Percentiles rank a stretch among this genome's conserved stretches.
phyloP scores from a whole-genome alignment of 2,797 vertebrate genomes.

The Protosalanx chinensis region DNA sequence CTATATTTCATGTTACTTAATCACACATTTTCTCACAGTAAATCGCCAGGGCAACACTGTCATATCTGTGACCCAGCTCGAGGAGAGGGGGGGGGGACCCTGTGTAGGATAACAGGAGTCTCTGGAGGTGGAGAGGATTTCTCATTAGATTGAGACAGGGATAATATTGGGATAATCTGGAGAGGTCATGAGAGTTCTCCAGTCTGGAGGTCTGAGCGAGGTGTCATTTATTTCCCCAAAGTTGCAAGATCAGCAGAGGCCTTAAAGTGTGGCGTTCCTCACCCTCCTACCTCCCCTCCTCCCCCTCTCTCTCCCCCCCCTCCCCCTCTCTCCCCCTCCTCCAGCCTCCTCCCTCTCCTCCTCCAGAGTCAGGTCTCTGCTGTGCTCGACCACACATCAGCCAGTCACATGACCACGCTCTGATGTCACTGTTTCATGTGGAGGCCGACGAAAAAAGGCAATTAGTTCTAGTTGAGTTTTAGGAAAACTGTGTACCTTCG shows the following conservation, averaged over 20 bases:
- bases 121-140: conserved; percentile 28
- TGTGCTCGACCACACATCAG: not conserved
- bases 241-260: conserved; percentile 14
- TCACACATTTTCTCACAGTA: not conserved
- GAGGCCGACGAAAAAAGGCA: too few relatives aligned
- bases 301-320: too few relatives aligned
- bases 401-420: not conserved
- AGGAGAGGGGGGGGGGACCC: not conserved
- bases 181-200: conserved; percentile 33
- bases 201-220: conserved; percentile 16
- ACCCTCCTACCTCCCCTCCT: too few relatives aligned
- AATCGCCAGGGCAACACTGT: not conserved
- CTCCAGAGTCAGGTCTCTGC: not conserved
- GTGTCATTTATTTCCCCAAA: conserved; percentile 8
- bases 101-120: conserved; percentile 30
- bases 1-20: not conserved
- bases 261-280: not conserved
- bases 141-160: conserved; percentile 32
- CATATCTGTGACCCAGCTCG: conserved; percentile 3
- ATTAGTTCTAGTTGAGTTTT: not conserved
- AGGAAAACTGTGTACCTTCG: not conserved
- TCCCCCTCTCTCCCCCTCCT: too few relatives aligned
- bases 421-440: not conserved
- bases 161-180: conserved; percentile 48
- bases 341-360: too few relatives aligned